Evolutionary conservation across 2,888 invertebrate genomes (phyloP), one percentile per base, ranked within the genome.

Genomic region (Ennomos erosarius): DNA sequence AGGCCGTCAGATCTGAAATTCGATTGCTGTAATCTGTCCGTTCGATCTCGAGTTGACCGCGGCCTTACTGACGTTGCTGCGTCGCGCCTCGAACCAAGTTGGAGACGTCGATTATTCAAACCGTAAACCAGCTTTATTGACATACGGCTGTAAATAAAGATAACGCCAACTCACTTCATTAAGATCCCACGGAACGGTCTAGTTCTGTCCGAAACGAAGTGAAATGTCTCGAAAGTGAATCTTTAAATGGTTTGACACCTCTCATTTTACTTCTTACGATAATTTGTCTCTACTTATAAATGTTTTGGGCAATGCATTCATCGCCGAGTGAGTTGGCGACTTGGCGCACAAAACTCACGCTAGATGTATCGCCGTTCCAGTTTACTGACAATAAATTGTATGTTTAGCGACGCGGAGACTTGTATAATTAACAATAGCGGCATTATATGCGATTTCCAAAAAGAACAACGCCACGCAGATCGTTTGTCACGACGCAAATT

Each of bases 371-470:
- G 76, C 71, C 76, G 87, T 88, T 87, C 90, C 78, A 90, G 82
- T 88, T 86, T 81, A 72, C 85, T 82, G 82, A 87, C 85, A 88
- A 89, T 90, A 90, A 90, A 91, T 91, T 85, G 87, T 88, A 85
- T 88, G 88, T 89, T 90, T 87, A 88, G 86, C 88, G 87, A 84
- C 86, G 85, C 84, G 78, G 82, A 85, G 89, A 85, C 85, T 88
- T 85, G 88, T 87, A 85, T 89, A 90, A 90, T 91, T 88, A 89
- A 91, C 91, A 90, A 91, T 89, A 84, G 88, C 73, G 73, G 87
- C 79, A 88, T 88, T 87, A 88, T 85, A 85, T 83, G 87, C 87
- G 87, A 89, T 91, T 92, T 90, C 90, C 88, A 90, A 91, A 90
- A 87, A 83, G 73, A 84, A 82, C 83, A 78, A 76, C 85, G 79